Evolutionary conservation across 2,797 vertebrate genomes (phyloP).

Genomic region (Triplophysa yarkandensis): DNA sequence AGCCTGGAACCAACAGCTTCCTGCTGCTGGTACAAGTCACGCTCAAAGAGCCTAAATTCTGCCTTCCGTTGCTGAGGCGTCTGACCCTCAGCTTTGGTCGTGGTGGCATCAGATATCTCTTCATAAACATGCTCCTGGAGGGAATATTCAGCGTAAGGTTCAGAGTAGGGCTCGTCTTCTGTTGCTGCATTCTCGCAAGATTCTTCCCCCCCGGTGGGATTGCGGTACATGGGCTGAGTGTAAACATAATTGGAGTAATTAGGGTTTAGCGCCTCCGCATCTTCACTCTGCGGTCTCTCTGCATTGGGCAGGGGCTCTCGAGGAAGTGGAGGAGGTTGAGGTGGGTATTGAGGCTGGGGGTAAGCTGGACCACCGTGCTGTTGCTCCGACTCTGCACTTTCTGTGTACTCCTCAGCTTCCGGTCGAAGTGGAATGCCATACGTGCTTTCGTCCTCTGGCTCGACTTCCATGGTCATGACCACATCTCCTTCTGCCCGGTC

Average conservation of each 20-base stretch:
- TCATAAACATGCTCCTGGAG: conserved; percentile 95
- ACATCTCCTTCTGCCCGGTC: conserved; percentile 91
- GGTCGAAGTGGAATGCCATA: conserved; percentile 81
- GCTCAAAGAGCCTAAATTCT: conserved; percentile 78
- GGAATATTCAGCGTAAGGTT: conserved; percentile 87
- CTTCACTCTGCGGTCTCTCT: conserved; percentile 75
- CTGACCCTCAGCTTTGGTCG: conserved; percentile 67
- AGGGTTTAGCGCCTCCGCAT: conserved; percentile 81
- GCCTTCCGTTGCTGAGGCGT: conserved; percentile 67
- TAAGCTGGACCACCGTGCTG: conserved; percentile 41
- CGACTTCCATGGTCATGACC: conserved; percentile 73
- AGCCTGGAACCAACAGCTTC: conserved; percentile 91
- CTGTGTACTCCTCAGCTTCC: conserved; percentile 85
- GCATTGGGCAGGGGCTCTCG: conserved; percentile 78
- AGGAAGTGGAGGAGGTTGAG: conserved; percentile 80
- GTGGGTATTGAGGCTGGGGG: conserved; percentile 70
- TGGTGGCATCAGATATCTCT: conserved; percentile 84
- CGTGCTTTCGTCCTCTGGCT: conserved; percentile 78
- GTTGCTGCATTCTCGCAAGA: neutral
- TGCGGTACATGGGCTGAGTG: conserved; percentile 78
- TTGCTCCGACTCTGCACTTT: conserved; percentile 67
- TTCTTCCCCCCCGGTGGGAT: conserved; percentile 64
- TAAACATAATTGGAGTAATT: conserved; percentile 90
- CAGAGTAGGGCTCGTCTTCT: conserved; percentile 85
- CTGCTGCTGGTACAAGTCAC: conserved; percentile 83